A percentile compares a stretch with the other conserved stretches of the same genome.
These are phyloP conservation scores for Myiothlypis chrysogaster DNA, from an alignment of 2,797 vertebrate species.

Conservation along the genomic window DNA sequence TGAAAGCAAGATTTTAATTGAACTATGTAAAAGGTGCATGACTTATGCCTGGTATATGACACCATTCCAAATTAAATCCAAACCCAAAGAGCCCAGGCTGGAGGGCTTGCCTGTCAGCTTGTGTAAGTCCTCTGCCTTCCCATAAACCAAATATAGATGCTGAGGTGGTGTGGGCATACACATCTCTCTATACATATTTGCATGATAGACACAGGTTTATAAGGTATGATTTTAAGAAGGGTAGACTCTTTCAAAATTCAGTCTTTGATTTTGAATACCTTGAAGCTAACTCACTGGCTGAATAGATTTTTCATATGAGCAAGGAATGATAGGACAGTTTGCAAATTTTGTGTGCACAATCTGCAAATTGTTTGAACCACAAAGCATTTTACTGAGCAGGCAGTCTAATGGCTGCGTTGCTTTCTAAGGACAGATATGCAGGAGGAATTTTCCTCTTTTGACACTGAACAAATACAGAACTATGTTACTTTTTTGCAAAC, in stretches of 20 bases:
- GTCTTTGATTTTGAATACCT: background rate
- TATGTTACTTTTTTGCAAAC: background rate
- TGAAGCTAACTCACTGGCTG: background rate
- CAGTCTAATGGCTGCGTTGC: background rate
- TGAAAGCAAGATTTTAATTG: slow-evolving; percentile 21
- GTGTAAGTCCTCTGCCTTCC: background rate
- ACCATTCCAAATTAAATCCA: background rate
- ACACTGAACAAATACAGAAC: background rate
- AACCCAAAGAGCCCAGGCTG: background rate
- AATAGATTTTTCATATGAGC: background rate
- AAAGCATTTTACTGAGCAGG: background rate
- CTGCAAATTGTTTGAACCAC: background rate
- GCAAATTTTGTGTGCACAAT: background rate
- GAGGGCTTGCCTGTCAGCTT: background rate
- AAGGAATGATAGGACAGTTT: background rate
- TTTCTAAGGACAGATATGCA: background rate
- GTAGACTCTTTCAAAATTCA: background rate
- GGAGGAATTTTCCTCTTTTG: background rate
- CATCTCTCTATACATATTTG: background rate
- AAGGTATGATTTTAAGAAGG: background rate
- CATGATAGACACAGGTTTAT: background rate
- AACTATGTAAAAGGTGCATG: background rate
- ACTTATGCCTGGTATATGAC: background rate
- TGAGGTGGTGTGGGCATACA: background rate
- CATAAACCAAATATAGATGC: background rate